phyloP scores from a whole-genome alignment of 2,888 invertebrate species.

The Anagyrus pseudococci region DNA sequence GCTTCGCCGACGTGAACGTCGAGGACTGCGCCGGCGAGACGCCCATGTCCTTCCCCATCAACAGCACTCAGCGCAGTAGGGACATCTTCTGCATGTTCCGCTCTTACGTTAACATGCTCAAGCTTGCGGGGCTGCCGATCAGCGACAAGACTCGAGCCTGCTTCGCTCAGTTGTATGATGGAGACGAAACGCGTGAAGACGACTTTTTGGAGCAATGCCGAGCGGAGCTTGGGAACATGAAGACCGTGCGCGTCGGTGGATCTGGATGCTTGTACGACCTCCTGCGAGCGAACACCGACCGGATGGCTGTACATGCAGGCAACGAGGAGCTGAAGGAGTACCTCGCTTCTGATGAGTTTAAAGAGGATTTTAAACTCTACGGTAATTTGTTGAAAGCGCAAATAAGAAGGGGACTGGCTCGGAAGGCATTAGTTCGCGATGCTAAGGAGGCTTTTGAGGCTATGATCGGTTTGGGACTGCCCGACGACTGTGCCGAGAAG shows the following conservation, averaged over 20 bases:
- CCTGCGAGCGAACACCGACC: slow-evolving; percentile 18
- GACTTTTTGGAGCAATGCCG: slow-evolving; percentile 22
- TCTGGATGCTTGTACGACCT: slow-evolving; percentile 15
- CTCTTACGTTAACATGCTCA: slow-evolving; percentile 24
- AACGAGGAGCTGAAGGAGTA: slow-evolving; percentile 18
- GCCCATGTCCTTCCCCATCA: slow-evolving; percentile 11
- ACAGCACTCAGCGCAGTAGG: slow-evolving; percentile 9
- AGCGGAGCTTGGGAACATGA: slow-evolving; percentile 32
- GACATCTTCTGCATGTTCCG: slow-evolving; percentile 18
- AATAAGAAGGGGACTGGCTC: slow-evolving; percentile 17
- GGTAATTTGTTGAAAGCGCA: slow-evolving; percentile 26
- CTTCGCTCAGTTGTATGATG: neutral
- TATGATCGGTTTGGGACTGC: slow-evolving; percentile 14
- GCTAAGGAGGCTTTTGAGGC: slow-evolving; percentile 22
- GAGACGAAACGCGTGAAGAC: slow-evolving; percentile 9
- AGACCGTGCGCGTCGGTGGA: slow-evolving; percentile 11
- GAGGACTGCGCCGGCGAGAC: slow-evolving; percentile 23
- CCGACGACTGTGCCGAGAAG: slow-evolving; percentile 13
- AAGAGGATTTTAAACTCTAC: slow-evolving; percentile 22
- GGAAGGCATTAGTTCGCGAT: slow-evolving; percentile 11
- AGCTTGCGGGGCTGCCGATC: slow-evolving; percentile 11
- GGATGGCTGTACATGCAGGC: slow-evolving; percentile 25
- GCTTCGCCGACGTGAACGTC: slow-evolving; percentile 32
- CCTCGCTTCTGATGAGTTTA: slow-evolving; percentile 15
- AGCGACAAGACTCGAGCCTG: slow-evolving; percentile 18